phyloP scores from a whole-genome alignment of 2,113 vertebrate species.

The Vanacampus margaritifer region DNA sequence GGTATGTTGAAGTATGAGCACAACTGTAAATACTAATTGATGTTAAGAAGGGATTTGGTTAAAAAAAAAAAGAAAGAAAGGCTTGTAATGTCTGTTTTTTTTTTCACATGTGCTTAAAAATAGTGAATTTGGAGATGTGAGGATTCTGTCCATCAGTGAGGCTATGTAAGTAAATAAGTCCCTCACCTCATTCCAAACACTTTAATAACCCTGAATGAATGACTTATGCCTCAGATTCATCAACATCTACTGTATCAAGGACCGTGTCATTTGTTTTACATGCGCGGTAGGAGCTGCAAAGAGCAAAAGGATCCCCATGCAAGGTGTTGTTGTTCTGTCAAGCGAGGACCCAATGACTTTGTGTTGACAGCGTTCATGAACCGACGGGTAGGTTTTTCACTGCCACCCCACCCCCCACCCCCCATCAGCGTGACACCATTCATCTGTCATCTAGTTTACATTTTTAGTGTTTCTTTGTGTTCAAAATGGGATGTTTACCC shows the following conservation, averaged over 20 bases:
- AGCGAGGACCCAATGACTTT: constrained; percentile 53
- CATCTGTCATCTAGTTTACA: constrained; percentile 52
- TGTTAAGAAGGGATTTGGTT: too few relatives aligned
- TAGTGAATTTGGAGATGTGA: too few relatives aligned
- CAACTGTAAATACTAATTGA: too few relatives aligned
- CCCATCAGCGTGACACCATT: constrained; percentile 47
- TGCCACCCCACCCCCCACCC: background rate
- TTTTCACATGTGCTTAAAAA: too few relatives aligned
- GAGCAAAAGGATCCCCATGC: constrained; percentile 8
- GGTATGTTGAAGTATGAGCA: too few relatives aligned
- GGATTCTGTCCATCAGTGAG: too few relatives aligned
- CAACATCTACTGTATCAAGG: background rate
- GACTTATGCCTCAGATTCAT: constrained; percentile 3
- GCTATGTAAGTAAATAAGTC: too few relatives aligned
- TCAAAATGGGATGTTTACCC: constrained; percentile 52
- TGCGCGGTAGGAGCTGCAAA: constrained; percentile 8
- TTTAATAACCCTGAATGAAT: too few relatives aligned
- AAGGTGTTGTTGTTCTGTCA: constrained; percentile 29
- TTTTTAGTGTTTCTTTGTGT: constrained; percentile 49
- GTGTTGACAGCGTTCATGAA: constrained; percentile 61
- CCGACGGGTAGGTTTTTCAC: constrained; percentile 47
- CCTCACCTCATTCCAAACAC: background rate
- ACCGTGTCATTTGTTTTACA: constrained; percentile 26
- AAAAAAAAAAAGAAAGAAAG: too few relatives aligned
- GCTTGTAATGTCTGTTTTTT: too few relatives aligned